These are phyloP conservation scores for Drosophila varians DNA, from an alignment of 1,140 invertebrate species.

Conservation along the genomic window DNA sequence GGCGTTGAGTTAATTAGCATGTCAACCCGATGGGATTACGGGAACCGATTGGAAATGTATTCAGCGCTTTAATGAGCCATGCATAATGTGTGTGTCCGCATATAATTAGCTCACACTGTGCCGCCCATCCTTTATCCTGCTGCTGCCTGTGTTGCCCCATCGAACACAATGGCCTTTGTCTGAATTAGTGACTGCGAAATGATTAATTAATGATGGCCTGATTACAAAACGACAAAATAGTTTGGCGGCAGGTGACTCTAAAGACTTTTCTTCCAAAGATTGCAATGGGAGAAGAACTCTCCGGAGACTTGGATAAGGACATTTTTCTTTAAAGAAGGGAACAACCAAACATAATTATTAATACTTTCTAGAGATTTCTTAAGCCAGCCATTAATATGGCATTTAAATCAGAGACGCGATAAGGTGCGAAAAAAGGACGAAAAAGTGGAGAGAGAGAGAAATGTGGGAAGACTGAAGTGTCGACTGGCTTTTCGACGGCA, in stretches of 20 bases:
- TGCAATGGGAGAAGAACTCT: background rate
- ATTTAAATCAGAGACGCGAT: conserved; percentile 18
- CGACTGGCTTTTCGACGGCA: conserved; percentile 45
- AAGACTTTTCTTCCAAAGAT: background rate
- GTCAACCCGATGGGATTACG: conserved; percentile 61
- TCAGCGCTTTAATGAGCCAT: conserved; percentile 68
- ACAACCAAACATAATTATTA: no score
- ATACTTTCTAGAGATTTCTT: no score
- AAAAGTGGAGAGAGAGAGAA: background rate
- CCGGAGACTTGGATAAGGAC: no score
- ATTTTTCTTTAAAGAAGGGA: no score
- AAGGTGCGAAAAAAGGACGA: conserved; percentile 5
- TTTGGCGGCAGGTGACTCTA: background rate
- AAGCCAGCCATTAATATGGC: conserved; percentile 16
- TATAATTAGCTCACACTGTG: conserved; percentile 67
- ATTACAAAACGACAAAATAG: conserved; percentile 18
- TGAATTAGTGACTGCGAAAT: conserved; percentile 34
- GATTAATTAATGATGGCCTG: conserved; percentile 50
- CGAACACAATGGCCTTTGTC: conserved; percentile 40
- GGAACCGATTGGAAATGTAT: conserved; percentile 64
- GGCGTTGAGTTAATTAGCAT: conserved; percentile 60
- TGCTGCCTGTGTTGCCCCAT: conserved; percentile 2
- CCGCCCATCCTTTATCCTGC: conserved; percentile 9
- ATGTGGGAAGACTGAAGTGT: background rate
- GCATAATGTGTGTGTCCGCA: conserved; percentile 60